These are phyloP conservation scores for Junco hyemalis DNA, from an alignment of 2,113 vertebrate species.

Conservation along the genomic window DNA sequence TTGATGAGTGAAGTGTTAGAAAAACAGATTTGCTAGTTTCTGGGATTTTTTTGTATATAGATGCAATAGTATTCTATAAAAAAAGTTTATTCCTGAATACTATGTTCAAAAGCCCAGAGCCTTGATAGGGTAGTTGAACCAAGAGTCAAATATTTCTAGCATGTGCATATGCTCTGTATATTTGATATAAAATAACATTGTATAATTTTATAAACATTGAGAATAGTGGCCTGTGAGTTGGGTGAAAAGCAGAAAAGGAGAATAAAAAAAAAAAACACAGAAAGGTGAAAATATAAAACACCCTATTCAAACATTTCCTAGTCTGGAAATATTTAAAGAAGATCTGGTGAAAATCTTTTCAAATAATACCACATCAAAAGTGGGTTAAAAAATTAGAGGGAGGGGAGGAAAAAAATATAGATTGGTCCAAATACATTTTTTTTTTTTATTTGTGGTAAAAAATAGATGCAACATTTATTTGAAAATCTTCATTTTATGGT, in stretches of 20 bases:
- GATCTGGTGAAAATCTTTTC: background rate
- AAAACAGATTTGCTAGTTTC: background rate
- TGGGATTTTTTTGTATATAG: background rate
- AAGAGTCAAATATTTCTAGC: background rate
- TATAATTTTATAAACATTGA: background rate
- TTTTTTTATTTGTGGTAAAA: background rate
- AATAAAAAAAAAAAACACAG: background rate
- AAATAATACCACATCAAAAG: background rate
- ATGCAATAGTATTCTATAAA: background rate
- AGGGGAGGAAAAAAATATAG: background rate
- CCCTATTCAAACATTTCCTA: background rate
- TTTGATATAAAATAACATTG: background rate
- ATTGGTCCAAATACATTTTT: background rate
- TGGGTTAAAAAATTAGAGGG: background rate
- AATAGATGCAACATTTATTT: background rate
- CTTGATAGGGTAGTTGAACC: background rate
- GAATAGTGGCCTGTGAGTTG: background rate
- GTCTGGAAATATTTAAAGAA: background rate
- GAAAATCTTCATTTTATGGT: background rate
- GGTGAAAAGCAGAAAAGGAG: background rate
- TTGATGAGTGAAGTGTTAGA: background rate
- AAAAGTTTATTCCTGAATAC: background rate
- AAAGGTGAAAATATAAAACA: fast-evolving
- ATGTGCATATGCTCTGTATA: background rate
- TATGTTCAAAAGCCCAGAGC: background rate